Conservation (phyloP, 53 echinoderm and acorn worm species). For the Temnopleurus reevesii region DNA sequence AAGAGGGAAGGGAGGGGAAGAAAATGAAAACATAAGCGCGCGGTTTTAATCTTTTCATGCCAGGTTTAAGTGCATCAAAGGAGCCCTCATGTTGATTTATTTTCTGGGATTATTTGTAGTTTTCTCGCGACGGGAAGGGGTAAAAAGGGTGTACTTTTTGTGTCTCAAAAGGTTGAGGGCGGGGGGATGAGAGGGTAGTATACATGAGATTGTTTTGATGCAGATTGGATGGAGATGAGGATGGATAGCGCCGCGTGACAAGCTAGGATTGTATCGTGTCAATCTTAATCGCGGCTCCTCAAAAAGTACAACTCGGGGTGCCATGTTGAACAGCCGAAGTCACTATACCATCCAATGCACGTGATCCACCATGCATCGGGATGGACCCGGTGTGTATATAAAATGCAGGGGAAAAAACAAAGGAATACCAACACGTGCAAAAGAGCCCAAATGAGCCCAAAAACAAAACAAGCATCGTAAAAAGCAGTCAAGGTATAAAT, state of each 20-base stretch:
- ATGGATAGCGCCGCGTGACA: conserved; percentile 50
- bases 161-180: conserved; percentile 8
- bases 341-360: too few relatives aligned
- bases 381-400: not conserved
- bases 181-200: conserved; percentile 38
- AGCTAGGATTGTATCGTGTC: conserved; percentile 41
- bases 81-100: conserved; percentile 49
- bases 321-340: not conserved
- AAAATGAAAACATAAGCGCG: not conserved
- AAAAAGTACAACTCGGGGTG: conserved; percentile 52
- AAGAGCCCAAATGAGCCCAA: too few relatives aligned
- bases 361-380: too few relatives aligned
- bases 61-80: conserved; percentile 53
- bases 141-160: conserved; percentile 48
- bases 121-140: conserved; percentile 2
- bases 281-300: not conserved
- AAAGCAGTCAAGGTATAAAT: too few relatives aligned
- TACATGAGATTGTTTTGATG: conserved; percentile 52
- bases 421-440: not conserved
- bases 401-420: not conserved
- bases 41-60: conserved; percentile 59
- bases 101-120: conserved; percentile 53
- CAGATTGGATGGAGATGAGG: conserved; percentile 44
- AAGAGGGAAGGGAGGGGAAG: not conserved
- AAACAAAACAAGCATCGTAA: too few relatives aligned